Evolutionary conservation across 2,888 invertebrate genomes (phyloP), one percentile per base, ranked within the genome.

Genomic region (Matsumyia berberina): DNA sequence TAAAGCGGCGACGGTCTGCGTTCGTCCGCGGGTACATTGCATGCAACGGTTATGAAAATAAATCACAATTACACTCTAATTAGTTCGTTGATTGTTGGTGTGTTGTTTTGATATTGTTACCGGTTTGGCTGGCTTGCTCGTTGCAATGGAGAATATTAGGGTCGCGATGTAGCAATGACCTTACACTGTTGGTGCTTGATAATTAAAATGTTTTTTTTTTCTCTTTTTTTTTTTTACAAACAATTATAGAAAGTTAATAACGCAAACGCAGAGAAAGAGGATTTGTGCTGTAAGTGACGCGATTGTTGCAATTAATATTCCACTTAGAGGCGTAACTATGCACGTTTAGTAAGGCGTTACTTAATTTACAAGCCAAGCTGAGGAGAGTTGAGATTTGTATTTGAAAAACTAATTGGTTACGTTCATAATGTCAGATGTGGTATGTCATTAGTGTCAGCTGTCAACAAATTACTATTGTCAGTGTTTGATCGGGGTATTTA

Each of bases 91-190:
- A 69, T 57, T 58, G 33, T 57, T 58, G 33, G 39, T 60, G 57
- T 55, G 31, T 51, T 33, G 58, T 17, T 35, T 35, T 29, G 62
- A 31, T 60, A 37, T 46, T 62, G 60, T 70, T 35, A 69, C 77
- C 33, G 60, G 60, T 62, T 69, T 62, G n/a, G n/a, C n/a, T 39
- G 6, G 17, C 12, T 15, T 29, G 24, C 8, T 37, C 12, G 46
- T 31, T 66, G 6, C 31, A 37, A 37, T 11, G 33, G 17, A 24
- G 15, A 42, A 24, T 2, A 31, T 42, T 51, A 31, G 33, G 76
- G 76, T 76, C 66, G 67, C 51, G 11, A 33, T 60, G 67, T 51
- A 58, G 57, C 67, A 77, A 72, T 82, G 82, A 77, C 82, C 82
- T 64, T 76, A 70, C 11, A 39, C 55, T 57, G 8, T 35, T 58